Base-by-base conservation (phyloP, 37 sponge, comb jelly and placozoan species). In the Beroe ovata region DNA sequence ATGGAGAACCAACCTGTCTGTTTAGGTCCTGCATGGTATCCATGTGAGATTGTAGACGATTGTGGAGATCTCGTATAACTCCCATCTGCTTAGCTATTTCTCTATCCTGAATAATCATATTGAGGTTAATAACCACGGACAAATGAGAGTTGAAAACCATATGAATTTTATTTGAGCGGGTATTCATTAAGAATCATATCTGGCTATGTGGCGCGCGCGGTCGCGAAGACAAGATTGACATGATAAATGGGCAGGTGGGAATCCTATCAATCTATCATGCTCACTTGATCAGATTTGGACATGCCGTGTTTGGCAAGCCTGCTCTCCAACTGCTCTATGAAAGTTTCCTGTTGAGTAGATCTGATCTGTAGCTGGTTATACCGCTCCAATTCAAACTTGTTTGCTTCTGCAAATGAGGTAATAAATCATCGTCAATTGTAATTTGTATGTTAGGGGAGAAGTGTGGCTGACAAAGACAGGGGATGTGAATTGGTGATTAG, bases 81-180 rank as follows among this genome's bases (percentile, higher is more conserved):
- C 84, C 84, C 84, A 77, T 77, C 33, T 77, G 84, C 33, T 77
- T 77, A n/a, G 84, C 84, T 42, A 77, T 77, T 25, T 77, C 84
- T 23, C 84, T 77, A 19, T 77, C 84, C 69, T 66, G 69, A 33
- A 66, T 33, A 11, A 66, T 26, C 0, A 66, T 47, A 47, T 6
- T 16, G 54, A 47, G 11, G n/a, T n/a, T n/a, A n/a, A n/a, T n/a
- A n/a, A n/a, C n/a, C n/a, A n/a, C n/a, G n/a, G n/a, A n/a, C n/a
- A n/a, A n/a, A n/a, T n/a, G n/a, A n/a, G n/a, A n/a, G n/a, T n/a
- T n/a, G n/a, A n/a, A n/a, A n/a, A n/a, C n/a, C n/a, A n/a, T n/a
- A n/a, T n/a, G n/a, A n/a, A n/a, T n/a, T n/a, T n/a, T n/a, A n/a
- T n/a, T n/a, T n/a, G n/a, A n/a, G n/a, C n/a, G n/a, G n/a, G n/a